Conservation (phyloP, 2,797 vertebrate genomes). For the Gobio occitaniae region DNA sequence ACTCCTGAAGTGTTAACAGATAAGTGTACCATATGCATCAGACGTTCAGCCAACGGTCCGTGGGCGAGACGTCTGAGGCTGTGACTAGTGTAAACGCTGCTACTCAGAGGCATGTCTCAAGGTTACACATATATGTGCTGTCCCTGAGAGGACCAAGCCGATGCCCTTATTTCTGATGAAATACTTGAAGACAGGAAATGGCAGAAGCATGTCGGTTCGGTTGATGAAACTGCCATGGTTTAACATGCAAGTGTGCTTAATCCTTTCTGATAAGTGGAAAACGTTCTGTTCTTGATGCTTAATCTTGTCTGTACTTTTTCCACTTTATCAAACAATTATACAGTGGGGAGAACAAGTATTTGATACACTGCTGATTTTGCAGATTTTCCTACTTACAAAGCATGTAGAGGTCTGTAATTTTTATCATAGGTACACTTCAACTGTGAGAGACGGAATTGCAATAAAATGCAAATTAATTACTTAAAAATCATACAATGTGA, state of each 20-base stretch:
- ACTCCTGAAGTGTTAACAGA: no score
- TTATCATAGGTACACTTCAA: no score
- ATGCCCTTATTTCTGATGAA: background rate
- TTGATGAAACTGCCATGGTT: conserved; percentile 23
- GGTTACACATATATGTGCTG: background rate
- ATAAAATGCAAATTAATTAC: no score
- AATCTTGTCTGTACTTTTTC: background rate
- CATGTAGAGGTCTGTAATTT: no score
- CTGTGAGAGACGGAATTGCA: no score
- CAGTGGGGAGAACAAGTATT: no score
- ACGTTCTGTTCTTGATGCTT: background rate
- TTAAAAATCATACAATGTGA: no score
- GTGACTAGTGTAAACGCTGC: background rate
- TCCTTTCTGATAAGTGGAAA: conserved; percentile 37
- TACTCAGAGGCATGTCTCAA: background rate
- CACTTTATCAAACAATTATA: background rate
- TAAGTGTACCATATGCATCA: no score
- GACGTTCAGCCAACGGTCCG: no score
- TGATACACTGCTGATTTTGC: no score
- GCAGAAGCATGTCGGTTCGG: conserved; percentile 6
- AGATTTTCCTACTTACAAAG: no score
- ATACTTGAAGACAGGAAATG: background rate
- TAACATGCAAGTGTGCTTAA: conserved; percentile 29
- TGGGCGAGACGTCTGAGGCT: no score
- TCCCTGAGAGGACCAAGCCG: background rate